Evolutionary conservation across 1,140 invertebrate species (phyloP), one percentile per base, ranked within the genome.

Genomic region (Drosophila oshimai): DNA sequence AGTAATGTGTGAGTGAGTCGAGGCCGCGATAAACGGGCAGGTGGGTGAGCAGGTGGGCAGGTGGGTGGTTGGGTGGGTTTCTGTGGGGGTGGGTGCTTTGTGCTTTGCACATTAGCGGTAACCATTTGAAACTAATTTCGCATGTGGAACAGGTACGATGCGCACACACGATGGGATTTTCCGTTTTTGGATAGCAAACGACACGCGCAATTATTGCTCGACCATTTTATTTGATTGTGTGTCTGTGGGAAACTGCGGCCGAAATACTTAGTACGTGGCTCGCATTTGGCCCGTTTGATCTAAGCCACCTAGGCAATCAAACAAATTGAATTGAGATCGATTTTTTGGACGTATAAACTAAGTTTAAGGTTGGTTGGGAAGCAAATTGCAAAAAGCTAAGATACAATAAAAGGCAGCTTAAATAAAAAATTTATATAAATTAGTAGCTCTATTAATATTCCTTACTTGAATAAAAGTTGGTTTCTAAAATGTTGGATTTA

Each of bases 131-230:
- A 81, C 80, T 84, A 76, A 84, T 84, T 84, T 75, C 71, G 75
- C 80, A 84, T 84, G 80, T 80, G 80, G 58, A 87, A 80, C 80
- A 84, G 80, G 80, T 84, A 80, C 71, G 57, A 61, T 58, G 79
- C 26, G 31, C 46, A 51, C 37, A 71, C 31, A 53, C 37, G 39
- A 44, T 33, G 68, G 28, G 61, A 77, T 86, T 86, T 71, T 77
- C 61, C 61, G 68, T 68, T 74, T 84, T 53, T 65, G 60, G 58
- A 54, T 37, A 86, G 71, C 75, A 74, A 86, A 68, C 80, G 80
- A 87, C 80, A 86, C 80, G 80, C 80, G 81, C 75, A 86, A 87
- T 86, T 86, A 86, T 86, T 86, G 75, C 80, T 74, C 71, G 75
- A 84, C 80, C 75, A 62, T 84, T 84, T 86, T 84, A 65, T 74